Percentiles rank a stretch among this genome's conserved stretches.
Conservation (phyloP, 2,888 invertebrate species). For the Operophtera brumata region DNA sequence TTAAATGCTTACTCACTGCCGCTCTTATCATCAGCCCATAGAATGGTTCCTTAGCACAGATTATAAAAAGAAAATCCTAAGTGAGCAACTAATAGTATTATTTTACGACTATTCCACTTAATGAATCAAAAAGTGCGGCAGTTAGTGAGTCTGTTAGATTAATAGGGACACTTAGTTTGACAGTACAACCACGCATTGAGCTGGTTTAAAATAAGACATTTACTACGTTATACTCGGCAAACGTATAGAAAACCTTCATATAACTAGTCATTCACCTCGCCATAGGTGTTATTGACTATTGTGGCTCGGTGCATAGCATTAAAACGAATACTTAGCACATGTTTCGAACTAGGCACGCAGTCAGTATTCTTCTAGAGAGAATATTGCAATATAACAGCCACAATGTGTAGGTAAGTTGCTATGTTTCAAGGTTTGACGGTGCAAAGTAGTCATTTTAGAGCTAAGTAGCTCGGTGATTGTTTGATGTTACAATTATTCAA, state of each 20-base stretch:
- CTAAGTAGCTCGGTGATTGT: slow-evolving; percentile 3
- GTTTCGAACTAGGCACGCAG: slow-evolving; percentile 1
- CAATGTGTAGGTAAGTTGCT: neutral
- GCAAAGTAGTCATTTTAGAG: slow-evolving; percentile 33
- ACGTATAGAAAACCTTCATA: slow-evolving; percentile 6
- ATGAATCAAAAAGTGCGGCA: neutral
- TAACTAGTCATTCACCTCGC: neutral
- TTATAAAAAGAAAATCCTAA: neutral
- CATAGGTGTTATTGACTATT: neutral
- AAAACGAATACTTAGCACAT: slow-evolving; percentile 33
- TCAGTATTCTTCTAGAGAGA: neutral
- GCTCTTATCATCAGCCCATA: neutral
- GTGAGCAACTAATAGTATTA: slow-evolving; percentile 6
- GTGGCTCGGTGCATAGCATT: slow-evolving; percentile 1
- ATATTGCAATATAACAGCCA: neutral
- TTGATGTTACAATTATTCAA: neutral
- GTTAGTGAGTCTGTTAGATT: slow-evolving; percentile 3
- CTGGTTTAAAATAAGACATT: no score
- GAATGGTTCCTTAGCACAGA: slow-evolving; percentile 2
- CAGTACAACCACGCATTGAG: neutral
- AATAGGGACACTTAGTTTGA: slow-evolving; percentile 1
- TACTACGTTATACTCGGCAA: slow-evolving; percentile 3
- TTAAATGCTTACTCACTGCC: neutral
- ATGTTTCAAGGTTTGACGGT: slow-evolving; percentile 9
- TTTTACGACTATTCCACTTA: slow-evolving; percentile 3